Evolutionary conservation across 2,888 invertebrate species (phyloP).

Genomic region (Eutolmus rufibarbis): DNA sequence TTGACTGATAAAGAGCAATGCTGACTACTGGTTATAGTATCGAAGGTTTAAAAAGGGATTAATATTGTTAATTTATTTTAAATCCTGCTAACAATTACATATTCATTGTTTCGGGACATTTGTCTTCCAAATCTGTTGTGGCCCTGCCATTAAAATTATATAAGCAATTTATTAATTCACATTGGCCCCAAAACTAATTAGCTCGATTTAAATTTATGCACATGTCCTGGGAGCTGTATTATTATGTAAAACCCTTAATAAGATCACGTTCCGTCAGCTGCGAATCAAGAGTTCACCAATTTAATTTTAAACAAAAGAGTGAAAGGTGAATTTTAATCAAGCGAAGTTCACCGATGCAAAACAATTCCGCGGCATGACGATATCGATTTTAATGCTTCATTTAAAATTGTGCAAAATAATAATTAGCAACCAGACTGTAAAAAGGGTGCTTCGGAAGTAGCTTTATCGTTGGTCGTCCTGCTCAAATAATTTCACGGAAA

Average conservation of each 20-base stretch:
- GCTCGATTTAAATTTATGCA: neutral
- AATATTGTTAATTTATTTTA: neutral
- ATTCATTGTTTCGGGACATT: neutral
- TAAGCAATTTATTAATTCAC: neutral
- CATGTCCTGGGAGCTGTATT: neutral
- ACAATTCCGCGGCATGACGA: neutral
- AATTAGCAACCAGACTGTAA: neutral
- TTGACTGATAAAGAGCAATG: neutral
- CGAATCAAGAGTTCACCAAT: neutral
- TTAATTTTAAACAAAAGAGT: neutral
- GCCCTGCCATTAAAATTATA: neutral
- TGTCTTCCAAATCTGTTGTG: neutral
- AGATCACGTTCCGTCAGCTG: neutral
- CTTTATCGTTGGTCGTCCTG: neutral
- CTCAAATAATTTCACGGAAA: neutral
- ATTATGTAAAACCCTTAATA: neutral
- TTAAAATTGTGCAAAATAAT: neutral
- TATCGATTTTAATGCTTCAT: neutral
- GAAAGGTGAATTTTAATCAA: neutral
- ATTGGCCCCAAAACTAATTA: neutral
- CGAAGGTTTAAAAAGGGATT: neutral
- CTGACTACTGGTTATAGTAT: neutral
- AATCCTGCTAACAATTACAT: neutral
- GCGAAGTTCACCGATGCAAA: neutral
- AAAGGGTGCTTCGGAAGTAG: neutral